Conservation (phyloP, 1,140 invertebrate genomes). For the Procambarus virginalis region DNA sequence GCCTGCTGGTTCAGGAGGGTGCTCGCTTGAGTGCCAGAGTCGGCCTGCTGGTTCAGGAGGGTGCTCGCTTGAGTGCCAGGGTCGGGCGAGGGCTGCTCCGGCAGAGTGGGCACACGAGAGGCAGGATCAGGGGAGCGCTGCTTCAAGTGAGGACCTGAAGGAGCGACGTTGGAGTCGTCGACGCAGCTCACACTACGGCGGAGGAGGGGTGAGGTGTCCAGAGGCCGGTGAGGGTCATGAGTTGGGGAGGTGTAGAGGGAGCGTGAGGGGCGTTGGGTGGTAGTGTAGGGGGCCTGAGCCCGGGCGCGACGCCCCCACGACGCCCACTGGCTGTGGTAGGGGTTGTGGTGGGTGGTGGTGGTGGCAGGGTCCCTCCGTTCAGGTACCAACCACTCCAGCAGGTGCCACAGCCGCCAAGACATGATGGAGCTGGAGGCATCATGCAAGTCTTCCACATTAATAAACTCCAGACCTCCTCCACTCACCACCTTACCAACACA, state of each 20-base stretch:
- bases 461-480: neutral
- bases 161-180: neutral
- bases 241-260: conserved; percentile 44
- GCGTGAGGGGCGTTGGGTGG: conserved; percentile 4
- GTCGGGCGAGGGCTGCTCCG: too few relatives aligned
- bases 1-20: too few relatives aligned
- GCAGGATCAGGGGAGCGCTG: neutral
- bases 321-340: neutral
- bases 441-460: neutral
- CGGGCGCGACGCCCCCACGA: neutral
- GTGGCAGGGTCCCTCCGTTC: conserved; percentile 11
- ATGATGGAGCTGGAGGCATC: conserved; percentile 36
- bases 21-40: too few relatives aligned
- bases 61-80: too few relatives aligned
- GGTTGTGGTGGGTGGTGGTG: neutral
- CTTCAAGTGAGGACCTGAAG: neutral
- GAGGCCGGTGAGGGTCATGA: neutral
- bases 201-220: neutral
- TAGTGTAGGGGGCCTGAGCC: neutral
- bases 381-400: conserved; percentile 58
- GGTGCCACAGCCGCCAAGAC: conserved; percentile 55
- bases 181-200: conserved; percentile 19
- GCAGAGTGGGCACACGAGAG: too few relatives aligned
- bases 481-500: neutral
- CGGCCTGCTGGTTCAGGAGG: too few relatives aligned